Base-by-base conservation (phyloP, 2,888 invertebrate genomes). In the Crepidodera aurea region DNA sequence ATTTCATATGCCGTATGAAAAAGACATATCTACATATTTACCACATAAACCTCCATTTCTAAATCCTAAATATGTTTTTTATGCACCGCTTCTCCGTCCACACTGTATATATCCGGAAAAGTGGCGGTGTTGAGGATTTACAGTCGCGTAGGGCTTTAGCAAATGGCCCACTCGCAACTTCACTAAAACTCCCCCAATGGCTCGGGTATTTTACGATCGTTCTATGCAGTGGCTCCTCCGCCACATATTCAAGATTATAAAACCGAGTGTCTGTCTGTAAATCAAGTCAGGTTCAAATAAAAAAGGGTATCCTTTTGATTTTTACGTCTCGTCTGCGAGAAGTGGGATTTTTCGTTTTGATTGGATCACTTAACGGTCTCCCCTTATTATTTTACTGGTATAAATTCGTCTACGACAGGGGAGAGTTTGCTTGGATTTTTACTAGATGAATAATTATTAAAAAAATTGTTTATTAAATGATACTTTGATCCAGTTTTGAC, bases 121-220 rank as follows among this genome's bases (percentile, higher is more conserved):
- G 18, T 53, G 58, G 39, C 48, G 25, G 27, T 44, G 44, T 34
- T 65, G 69, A 68, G 73, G 75, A 76, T 76, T 76, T 76, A 76
- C 75, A 74, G 66, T 72, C 71, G 71, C 66, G 69, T 70, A 72
- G 75, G 71, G 75, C 75, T 76, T 76, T 58, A 46, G 57, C 27
- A 57, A 76, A 69, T 73, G 68, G 67, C 71, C 71, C 71, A 69
- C 72, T 71, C 73, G 69, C 71, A 71, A 71, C 69, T 58, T 42
- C 54, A 71, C 71, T 74, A 72, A 75, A 75, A 71, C 71, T 73
- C 72, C 71, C 72, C 68, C 56, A 65, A 70, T 67, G n/a, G 70
- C 48, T 71, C 16, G 39, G 37, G 67, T 66, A 73, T 72, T 75
- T 75, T 75, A 75, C 73, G 74, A 75, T 73, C 72, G 72, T 72